Base-by-base conservation (phyloP, 2,888 invertebrate species). In the Listrodromus nycthemerus region DNA sequence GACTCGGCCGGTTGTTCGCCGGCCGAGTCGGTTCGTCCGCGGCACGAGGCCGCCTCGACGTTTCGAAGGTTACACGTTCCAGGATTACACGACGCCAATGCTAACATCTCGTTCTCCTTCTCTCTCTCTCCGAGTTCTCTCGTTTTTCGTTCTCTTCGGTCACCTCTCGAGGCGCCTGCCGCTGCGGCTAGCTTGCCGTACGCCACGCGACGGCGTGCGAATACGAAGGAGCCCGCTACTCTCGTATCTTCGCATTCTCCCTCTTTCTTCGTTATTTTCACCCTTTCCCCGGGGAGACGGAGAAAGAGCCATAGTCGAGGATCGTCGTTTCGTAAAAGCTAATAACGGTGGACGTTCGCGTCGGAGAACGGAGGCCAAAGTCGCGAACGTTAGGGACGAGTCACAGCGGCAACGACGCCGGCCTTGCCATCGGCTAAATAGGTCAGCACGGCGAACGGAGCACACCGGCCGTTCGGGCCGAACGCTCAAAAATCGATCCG, bases 11-110 rank as follows among this genome's bases (percentile, higher is more conserved):
- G 74, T 83, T 79, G 76, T 37, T 58, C 61, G 75, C 71, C 82
- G 78, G 69, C 76, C 76, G 69, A 67, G 61, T 52, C 66, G 24
- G 48, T 80, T 67, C 80, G 81, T 73, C 69, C 58, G 33, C 50
- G 58, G 73, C 75, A 73, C 85, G 87, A 85, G 85, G 85, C 83
- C 82, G 82, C 69, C 76, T 80, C 74, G 73, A 63, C 69, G 37
- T 55, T 61, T 30, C 86, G 88, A 89, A 89, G 89, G 89, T 85
- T 80, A 83, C 75, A 83, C 82, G 65, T 66, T 86, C 82, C 85
- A 86, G 88, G 87, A 87, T 87, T 89, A 87, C 89, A 88, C 78
- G 89, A 87, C 86, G 86, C 85, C 87, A 89, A 89, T 89, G 87
- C 79, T 86, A 83, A 87, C 78, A 87, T 87, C 74, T 84, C 67